These are phyloP conservation scores for Chinchilla lanigera DNA, from an alignment of 2,113 vertebrate genomes.

Conservation along the genomic window DNA sequence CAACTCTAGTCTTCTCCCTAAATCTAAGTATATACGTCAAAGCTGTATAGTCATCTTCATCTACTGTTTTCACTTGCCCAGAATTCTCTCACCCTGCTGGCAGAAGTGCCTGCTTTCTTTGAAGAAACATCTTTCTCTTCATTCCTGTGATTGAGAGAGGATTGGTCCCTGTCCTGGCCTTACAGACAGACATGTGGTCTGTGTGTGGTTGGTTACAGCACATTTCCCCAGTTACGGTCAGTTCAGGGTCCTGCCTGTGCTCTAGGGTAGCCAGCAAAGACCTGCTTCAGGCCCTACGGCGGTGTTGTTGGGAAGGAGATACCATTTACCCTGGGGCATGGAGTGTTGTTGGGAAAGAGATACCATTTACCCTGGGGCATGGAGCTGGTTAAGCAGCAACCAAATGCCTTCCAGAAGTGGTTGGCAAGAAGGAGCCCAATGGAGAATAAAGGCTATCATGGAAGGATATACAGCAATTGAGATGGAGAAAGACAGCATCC, in stretches of 20 bases:
- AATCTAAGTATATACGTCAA: not conserved
- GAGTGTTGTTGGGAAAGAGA: not conserved
- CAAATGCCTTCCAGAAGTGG: not conserved
- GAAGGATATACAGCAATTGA: not conserved
- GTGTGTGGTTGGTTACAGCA: not conserved
- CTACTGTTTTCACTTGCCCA: not conserved
- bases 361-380: no score
- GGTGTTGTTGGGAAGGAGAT: not conserved
- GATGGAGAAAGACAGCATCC: not conserved
- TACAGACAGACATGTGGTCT: not conserved
- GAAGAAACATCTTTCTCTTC: not conserved
- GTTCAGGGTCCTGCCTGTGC: rapidly evolving
- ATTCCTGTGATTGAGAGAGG: not conserved
- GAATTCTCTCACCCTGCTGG: not conserved
- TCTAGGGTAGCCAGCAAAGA: no score
- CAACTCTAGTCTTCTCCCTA: not conserved
- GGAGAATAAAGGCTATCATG: not conserved
- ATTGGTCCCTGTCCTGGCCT: not conserved
- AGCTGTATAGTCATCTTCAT: not conserved
- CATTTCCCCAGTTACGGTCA: rapidly evolving
- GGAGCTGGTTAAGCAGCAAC: not conserved
- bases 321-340: no score
- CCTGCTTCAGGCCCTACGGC: rapidly evolving
- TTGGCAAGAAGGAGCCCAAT: not conserved
- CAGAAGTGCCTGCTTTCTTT: not conserved